Base-by-base conservation (phyloP, 2,888 invertebrate genomes). In the Steinernema carpocapsae region DNA sequence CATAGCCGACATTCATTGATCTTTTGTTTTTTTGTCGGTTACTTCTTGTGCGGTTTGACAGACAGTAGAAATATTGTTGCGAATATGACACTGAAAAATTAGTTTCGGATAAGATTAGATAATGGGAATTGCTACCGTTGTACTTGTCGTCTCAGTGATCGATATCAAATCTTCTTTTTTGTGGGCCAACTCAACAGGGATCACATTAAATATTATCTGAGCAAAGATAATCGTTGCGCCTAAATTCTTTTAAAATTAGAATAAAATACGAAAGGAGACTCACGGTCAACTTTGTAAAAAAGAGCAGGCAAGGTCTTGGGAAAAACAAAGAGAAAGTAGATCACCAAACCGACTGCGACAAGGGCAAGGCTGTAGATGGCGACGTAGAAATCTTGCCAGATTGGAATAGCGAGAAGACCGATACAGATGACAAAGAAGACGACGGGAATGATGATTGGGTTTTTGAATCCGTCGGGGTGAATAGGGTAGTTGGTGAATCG, bases 291-390 rank as follows among this genome's bases (percentile, higher is more conserved):
- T 43, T 1, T 56, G 56, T 78, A 70, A 45, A 84, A 78, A 70
- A 80, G 73, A 17, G 22, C 32, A 0, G 82, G 81, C 24, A 79
- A 70, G 24, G 46, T 75, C 7, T 78, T 75, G 0, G 85, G 84
- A 48, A 76, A 82, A 29, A 85, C 78, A 74, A 85, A 85, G 10
- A 82, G 46, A 19, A 82, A 76, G 72, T 84, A 85, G 42, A 83
- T 79, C 0, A 82, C 17, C 10, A 84, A 76, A 17, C 83, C 84
- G 12, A 78, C 75, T 3, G 74, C 76, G 26, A 82, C 78, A 72
- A 82, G 76, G 22, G 75, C 75, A 1, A 81, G 46, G 1, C 81
- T 82, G 72, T 82, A 84, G 48, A 83, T 77, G 4, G 80, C 82
- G 10, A 83, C 83, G 46, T 80, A 76, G 71, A 79, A 83, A 71